Evolutionary conservation across 92 coral and sea anemone genomes (phyloP), one percentile per base, ranked within the genome.

Genomic region (Palythoa caribaeorum): DNA sequence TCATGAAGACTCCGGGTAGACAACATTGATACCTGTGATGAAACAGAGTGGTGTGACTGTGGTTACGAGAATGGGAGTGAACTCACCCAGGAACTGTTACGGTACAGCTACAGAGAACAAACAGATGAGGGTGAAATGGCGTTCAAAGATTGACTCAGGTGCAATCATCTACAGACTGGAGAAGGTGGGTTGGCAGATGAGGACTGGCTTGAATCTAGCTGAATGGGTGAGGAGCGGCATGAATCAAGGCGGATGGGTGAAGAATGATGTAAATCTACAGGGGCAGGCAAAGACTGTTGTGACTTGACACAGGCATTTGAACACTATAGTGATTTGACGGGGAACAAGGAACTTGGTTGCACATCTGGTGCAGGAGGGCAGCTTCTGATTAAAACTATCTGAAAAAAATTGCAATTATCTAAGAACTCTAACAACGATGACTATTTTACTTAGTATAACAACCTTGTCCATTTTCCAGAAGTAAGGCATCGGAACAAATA

Each of bases 311-410:
- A 12, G 65, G 65, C 65, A 59, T 59, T 59, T 59, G 65, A 59
- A 59, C 65, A 59, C 65, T 59, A 5, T 59, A 12, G 65, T 59
- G 65, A 59, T 59, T 59, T 59, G 65, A 59, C 65, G 65, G 65
- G 65, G 65, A 12, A 59, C 65, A 59, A 59, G 65, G 19, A 4
- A 59, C 65, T 59, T 59, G 65, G 65, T 59, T 59, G 65, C 65
- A 9, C 65, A 59, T 59, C 65, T 59, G 65, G 65, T 59, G 65
- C 65, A 59, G 65, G 65, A 59, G 65, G 65, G 65, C 65, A 59
- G 65, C 65, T 59, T 59, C 65, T 59, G 65, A 59, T 59, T 59
- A 59, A 59, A 59, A 59, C 65, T 9, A 0, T 59, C 65, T 59
- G 65, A 28, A 59, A 59, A 59, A 59, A 59, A 59, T 59, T 59